Conservation (phyloP, 2,113 vertebrate genomes). For the Litocranius walleri region DNA sequence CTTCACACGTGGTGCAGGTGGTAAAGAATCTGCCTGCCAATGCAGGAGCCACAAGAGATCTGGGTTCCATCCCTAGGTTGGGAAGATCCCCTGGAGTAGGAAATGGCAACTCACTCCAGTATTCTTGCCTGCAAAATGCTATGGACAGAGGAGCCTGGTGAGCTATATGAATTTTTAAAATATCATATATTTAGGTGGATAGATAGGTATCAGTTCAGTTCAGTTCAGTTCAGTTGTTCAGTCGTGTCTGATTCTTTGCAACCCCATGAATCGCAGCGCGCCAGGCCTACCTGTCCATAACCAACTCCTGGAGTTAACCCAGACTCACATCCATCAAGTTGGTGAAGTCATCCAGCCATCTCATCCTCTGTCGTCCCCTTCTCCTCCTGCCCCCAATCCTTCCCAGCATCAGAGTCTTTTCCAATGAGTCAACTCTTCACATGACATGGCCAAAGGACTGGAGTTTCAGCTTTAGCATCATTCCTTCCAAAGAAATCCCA, state of each 20-base stretch:
- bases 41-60: not conserved
- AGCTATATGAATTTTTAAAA: not conserved
- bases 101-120: not conserved
- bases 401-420: too few relatives aligned
- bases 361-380: too few relatives aligned
- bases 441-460: too few relatives aligned
- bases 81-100: not conserved
- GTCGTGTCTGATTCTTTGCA: rapidly evolving
- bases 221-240: too few relatives aligned
- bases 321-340: rapidly evolving
- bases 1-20: not conserved
- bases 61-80: rapidly evolving
- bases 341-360: too few relatives aligned
- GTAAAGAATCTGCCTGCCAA: not conserved
- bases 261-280: rapidly evolving
- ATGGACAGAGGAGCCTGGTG: not conserved
- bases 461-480: too few relatives aligned
- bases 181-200: not conserved
- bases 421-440: rapidly evolving
- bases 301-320: too few relatives aligned
- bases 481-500: too few relatives aligned
- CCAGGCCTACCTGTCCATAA: too few relatives aligned
- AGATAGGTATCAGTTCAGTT: not conserved
- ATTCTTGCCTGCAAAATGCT: not conserved
- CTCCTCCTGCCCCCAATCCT: too few relatives aligned